Evolutionary conservation across 2,888 invertebrate species (phyloP).

Genomic region (Pecten maximus): DNA sequence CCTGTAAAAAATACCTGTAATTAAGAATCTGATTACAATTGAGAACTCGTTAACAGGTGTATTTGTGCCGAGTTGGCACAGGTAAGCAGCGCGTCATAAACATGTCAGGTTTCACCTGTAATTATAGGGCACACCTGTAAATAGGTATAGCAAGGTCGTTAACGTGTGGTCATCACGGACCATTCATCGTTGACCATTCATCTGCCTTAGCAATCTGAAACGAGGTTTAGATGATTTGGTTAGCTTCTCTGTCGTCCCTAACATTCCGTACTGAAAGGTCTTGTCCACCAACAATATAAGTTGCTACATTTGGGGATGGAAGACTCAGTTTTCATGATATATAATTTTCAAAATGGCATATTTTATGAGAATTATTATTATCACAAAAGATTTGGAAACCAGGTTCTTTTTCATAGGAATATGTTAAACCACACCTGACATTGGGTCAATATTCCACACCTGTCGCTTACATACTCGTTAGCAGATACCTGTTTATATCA

Average conservation of each 20-base stretch:
- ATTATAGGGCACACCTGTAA: constrained; percentile 1
- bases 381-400: too few species aligned
- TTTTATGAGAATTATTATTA: too few species aligned
- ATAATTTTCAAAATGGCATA: too few species aligned
- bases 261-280: neutral
- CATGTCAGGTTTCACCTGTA: neutral
- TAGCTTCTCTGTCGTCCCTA: neutral
- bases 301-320: too few species aligned
- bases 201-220: neutral
- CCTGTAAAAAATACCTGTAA: neutral
- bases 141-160: constrained; percentile 1
- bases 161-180: constrained; percentile 12
- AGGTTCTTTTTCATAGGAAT: too few species aligned
- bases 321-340: too few species aligned
- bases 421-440: too few species aligned
- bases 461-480: too few species aligned
- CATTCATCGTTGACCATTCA: neutral
- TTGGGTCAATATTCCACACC: too few species aligned
- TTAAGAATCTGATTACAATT: constrained; percentile 10
- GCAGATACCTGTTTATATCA: too few species aligned
- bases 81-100: neutral
- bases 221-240: neutral
- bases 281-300: too few species aligned
- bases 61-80: neutral
- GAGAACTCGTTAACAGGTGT: neutral